Evolutionary conservation across 1,140 invertebrate genomes (phyloP).

Genomic region (Drosophila kurseongensis): DNA sequence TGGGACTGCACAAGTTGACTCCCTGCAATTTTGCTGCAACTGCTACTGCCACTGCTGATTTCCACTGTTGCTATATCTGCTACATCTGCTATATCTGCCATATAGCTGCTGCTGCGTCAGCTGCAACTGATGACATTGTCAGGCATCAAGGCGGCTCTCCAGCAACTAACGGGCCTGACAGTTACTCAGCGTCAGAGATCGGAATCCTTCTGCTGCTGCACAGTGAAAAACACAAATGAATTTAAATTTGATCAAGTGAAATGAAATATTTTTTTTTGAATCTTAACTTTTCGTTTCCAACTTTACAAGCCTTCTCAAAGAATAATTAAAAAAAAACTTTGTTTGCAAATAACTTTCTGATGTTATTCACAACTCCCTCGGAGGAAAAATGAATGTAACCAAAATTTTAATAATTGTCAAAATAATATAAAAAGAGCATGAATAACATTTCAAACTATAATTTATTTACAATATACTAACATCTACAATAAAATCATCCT

Average conservation of each 20-base stretch:
- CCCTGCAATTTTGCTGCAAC: slow-evolving; percentile 34
- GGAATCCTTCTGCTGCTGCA: neutral
- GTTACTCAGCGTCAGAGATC: slow-evolving; percentile 75
- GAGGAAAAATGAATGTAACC: no score
- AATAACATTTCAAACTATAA: no score
- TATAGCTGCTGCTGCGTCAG: slow-evolving; percentile 68
- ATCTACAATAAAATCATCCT: no score
- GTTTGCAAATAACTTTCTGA: no score
- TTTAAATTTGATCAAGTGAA: neutral
- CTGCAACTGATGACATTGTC: slow-evolving; percentile 82
- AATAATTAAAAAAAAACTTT: no score
- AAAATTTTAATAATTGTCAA: no score
- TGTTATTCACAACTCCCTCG: no score
- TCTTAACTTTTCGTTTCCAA: no score
- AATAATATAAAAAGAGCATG: no score
- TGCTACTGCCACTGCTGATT: slow-evolving; percentile 34
- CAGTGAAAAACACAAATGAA: neutral
- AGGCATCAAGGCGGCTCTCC: slow-evolving; percentile 68
- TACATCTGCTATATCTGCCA: slow-evolving; percentile 13
- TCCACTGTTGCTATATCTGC: slow-evolving; percentile 5
- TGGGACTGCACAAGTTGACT: slow-evolving; percentile 25
- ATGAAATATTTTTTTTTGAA: no score
- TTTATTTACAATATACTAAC: no score
- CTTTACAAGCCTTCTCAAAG: no score
- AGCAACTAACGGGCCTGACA: slow-evolving; percentile 72